A percentile compares a stretch with the other conserved stretches of the same genome.
These are phyloP conservation scores for Mylabris phalerata DNA, from an alignment of 1,140 invertebrate genomes.

Conservation along the genomic window DNA sequence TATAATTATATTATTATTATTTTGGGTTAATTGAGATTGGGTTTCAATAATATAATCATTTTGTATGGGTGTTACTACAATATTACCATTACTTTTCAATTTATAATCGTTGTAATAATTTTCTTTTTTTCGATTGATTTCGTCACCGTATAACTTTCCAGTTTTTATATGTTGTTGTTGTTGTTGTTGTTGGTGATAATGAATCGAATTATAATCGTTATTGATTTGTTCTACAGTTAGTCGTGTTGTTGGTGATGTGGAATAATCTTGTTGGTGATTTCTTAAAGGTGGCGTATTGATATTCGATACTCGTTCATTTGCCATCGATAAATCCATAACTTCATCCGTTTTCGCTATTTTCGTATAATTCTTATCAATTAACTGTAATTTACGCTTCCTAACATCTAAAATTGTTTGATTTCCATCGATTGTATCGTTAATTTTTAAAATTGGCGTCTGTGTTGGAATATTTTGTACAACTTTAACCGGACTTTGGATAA, in stretches of 20 bases:
- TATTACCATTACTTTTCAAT: constrained; percentile 8
- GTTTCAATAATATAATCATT: neutral
- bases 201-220: too few species aligned
- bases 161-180: neutral
- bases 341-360: constrained; percentile 31
- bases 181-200: neutral
- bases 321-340: constrained; percentile 34
- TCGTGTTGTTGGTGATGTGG: too few species aligned
- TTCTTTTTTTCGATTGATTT: too few species aligned
- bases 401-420: constrained; percentile 18
- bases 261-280: too few species aligned
- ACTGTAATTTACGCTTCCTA: constrained; percentile 26
- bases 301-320: neutral
- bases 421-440: constrained; percentile 23
- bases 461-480: neutral
- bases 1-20: constrained; percentile 1
- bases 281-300: too few species aligned
- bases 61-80: constrained; percentile 2
- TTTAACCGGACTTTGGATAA: too few species aligned
- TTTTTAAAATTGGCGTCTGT: constrained; percentile 25
- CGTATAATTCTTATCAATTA: constrained; percentile 11
- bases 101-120: too few species aligned
- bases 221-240: too few species aligned
- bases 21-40: neutral
- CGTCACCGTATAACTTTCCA: too few species aligned